Evolutionary conservation across 2,888 invertebrate genomes (phyloP), one percentile per base, ranked within the genome.

Genomic region (Pammene aurita): DNA sequence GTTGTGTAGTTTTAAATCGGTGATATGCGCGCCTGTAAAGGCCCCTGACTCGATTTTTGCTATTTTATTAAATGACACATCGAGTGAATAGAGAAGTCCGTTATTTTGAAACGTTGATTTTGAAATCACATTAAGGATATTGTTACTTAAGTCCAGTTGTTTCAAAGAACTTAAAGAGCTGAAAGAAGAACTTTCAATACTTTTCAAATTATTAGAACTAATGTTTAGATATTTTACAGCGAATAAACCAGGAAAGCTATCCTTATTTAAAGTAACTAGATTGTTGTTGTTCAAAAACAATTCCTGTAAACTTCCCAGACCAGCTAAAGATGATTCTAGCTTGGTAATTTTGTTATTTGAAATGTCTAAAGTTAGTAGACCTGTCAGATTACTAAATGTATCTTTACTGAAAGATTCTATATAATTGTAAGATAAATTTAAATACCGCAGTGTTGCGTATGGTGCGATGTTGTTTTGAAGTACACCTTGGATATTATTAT

Each of bases 391-490:
- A 38, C 58, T 46, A 38, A 71, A 67, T 5, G 62, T 58, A 2
- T 57, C 44, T 9, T 58, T 14, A 11, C 54, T 38, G 2, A 71
- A 38, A 11, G 18, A 52, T 46, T 66, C 66, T 16, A 71, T 71
- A 14, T 26, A 16, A 63, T 71, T 71, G 44, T 41, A 56, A 11
- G 70, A 71, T 16, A 71, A 14, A 63, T 67, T 66, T 14, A 71
- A 58, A 67, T 71, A 50, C 10, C 52, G 26, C 0, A 71, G 42
- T 11, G 57, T 26, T 7, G 57, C 10, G 46, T 63, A 71, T 7
- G 57, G 42, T 34, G 56, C 44, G 26, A 71, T 63, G 16, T 16
- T 38, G 52, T 57, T 57, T 4, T 57, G 52, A 10, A 67, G 63
- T 6, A 54, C 54, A 57, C 55, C 52, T 38, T 26, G 7, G 42